Evolutionary conservation across 2,888 invertebrate species (phyloP).

Genomic region (Entomobrya proxima): DNA sequence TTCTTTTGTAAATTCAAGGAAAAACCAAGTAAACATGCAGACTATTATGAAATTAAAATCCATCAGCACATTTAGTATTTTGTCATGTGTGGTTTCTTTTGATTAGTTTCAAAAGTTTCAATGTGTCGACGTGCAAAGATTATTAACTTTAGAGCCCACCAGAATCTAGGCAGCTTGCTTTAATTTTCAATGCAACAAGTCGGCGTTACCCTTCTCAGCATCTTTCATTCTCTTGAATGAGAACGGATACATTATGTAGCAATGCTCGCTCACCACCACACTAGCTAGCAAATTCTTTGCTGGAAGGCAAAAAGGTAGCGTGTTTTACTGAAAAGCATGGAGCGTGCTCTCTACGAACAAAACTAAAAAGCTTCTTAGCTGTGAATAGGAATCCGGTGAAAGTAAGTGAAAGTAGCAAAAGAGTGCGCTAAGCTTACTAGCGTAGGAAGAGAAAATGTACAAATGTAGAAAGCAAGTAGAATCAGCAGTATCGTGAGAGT

Average conservation of each 20-base stretch:
- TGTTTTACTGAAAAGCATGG: not conserved
- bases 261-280: not conserved
- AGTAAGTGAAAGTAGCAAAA: conserved; percentile 53
- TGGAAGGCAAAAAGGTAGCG: not conserved
- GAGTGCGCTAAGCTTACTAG: conserved; percentile 13
- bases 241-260: not conserved
- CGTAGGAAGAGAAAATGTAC: not conserved
- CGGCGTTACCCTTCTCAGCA: conserved; percentile 18
- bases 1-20: too few relatives aligned
- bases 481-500: not conserved
- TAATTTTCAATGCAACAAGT: conserved; percentile 54
- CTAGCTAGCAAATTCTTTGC: too few relatives aligned
- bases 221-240: not conserved
- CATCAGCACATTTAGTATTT: too few relatives aligned
- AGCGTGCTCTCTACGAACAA: not conserved
- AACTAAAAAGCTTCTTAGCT: not conserved
- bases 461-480: not conserved
- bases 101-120: too few relatives aligned
- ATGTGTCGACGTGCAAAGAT: too few relatives aligned
- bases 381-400: not conserved
- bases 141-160: too few relatives aligned
- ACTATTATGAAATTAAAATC: too few relatives aligned
- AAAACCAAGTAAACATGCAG: too few relatives aligned
- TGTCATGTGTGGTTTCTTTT: too few relatives aligned
- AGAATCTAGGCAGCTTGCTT: not conserved